These are phyloP conservation scores for Polyodon spathula DNA, from an alignment of 2,113 vertebrate genomes.

Conservation along the genomic window DNA sequence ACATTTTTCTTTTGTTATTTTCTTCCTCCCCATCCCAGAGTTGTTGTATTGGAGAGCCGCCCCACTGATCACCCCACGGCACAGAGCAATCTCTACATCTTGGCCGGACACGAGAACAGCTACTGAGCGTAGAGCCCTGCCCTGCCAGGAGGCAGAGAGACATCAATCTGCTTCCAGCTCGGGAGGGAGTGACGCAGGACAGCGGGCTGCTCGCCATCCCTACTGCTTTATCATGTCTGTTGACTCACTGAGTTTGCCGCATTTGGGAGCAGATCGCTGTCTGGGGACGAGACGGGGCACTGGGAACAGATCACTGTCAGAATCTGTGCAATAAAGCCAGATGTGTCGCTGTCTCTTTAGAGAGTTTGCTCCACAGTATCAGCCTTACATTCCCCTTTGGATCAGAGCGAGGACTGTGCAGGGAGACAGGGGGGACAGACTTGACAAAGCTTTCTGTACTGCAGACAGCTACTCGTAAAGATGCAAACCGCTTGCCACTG, in stretches of 20 bases:
- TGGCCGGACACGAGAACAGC: constrained; percentile 96
- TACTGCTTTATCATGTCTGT: constrained; percentile 7
- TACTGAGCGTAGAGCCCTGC: constrained; percentile 62
- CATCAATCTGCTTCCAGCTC: constrained; percentile 20
- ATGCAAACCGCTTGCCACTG: constrained; percentile 60
- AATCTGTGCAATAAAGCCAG: no score
- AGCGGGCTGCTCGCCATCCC: constrained; percentile 12
- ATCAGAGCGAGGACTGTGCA: neutral
- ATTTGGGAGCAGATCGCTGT: no score
- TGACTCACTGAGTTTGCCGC: constrained; percentile 15
- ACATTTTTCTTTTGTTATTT: neutral
- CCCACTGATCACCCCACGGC: constrained; percentile 88
- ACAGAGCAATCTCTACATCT: constrained; percentile 95
- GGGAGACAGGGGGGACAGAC: neutral
- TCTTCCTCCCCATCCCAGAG: constrained; percentile 57
- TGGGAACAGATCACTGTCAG: no score
- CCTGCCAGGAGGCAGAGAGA: constrained; percentile 11
- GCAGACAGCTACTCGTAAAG: constrained; percentile 53
- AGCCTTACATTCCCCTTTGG: neutral
- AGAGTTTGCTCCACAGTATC: neutral
- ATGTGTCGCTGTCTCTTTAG: no score
- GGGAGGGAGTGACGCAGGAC: constrained; percentile 20
- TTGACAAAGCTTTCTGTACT: constrained; percentile 44
- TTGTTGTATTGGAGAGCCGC: constrained; percentile 91
- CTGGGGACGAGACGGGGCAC: no score